Conservation (phyloP, 2,888 invertebrate species). For the Ligdia adustata region DNA sequence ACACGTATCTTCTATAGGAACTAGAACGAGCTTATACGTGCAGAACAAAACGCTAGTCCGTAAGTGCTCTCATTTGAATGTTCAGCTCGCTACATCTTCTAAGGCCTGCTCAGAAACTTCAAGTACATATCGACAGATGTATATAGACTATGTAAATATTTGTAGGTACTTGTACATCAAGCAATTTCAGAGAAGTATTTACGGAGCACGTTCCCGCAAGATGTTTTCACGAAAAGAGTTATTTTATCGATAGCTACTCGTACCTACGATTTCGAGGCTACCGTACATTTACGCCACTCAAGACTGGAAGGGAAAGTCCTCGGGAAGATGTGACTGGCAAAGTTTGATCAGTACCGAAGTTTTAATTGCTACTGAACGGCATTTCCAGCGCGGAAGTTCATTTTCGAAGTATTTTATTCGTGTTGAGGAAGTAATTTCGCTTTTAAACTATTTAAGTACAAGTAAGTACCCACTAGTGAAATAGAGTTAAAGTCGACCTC, state of each 20-base stretch:
- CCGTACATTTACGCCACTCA: constrained; percentile 53
- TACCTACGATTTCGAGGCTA: constrained; percentile 45
- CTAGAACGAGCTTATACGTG: no score
- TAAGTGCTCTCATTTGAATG: no score
- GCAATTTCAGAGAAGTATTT: neutral
- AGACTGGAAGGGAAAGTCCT: constrained; percentile 54
- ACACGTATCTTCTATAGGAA: neutral
- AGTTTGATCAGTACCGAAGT: constrained; percentile 77
- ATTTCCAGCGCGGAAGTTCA: constrained; percentile 58
- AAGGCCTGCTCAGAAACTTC: no score
- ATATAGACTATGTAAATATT: neutral
- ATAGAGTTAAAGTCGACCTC: no score
- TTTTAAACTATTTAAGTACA: constrained; percentile 40
- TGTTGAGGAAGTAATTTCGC: constrained; percentile 51
- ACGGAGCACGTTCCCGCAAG: neutral
- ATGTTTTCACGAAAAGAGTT: constrained; percentile 40
- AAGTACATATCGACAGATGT: no score
- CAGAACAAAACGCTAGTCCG: no score
- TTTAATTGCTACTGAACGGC: constrained; percentile 78
- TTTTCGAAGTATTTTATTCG: constrained; percentile 62
- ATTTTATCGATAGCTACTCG: constrained; percentile 28
- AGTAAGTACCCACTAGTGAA: no score
- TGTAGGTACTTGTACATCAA: neutral
- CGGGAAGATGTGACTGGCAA: constrained; percentile 69
- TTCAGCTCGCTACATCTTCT: no score